phyloP scores from a whole-genome alignment of 2,797 vertebrate genomes.

The Craterocephalus amniculus region DNA sequence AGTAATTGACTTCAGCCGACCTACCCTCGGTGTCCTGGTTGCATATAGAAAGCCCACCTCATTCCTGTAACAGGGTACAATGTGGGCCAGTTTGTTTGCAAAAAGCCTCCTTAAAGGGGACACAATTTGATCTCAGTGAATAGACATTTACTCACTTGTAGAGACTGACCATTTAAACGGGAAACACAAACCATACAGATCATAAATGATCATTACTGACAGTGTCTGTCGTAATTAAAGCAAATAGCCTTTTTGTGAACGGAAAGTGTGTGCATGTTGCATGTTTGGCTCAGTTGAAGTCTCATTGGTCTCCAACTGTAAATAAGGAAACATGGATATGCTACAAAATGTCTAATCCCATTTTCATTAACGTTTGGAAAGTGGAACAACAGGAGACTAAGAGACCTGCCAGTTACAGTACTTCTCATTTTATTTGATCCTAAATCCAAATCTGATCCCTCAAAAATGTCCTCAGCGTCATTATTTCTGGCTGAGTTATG shows the following conservation, averaged over 20 bases:
- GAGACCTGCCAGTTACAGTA: constrained; percentile 45
- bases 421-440: constrained; percentile 56
- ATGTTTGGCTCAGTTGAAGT: constrained; percentile 52
- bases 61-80: constrained; percentile 39
- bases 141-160: constrained; percentile 16
- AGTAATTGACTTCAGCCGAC: constrained; percentile 73
- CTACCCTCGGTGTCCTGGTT: constrained; percentile 60
- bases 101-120: constrained; percentile 20
- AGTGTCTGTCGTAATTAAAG: constrained; percentile 36
- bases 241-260: constrained; percentile 36
- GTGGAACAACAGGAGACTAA: constrained; percentile 45
- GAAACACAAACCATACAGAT: constrained; percentile 11
- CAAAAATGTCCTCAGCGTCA: constrained; percentile 55
- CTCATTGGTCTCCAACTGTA: constrained; percentile 44
- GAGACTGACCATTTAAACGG: constrained; percentile 4
- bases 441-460: constrained; percentile 62
- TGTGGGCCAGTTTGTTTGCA: constrained; percentile 10
- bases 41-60: constrained; percentile 32
- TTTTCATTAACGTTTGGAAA: constrained; percentile 63
- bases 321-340: constrained; percentile 53
- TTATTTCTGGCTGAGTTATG: constrained; percentile 65
- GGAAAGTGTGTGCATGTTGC: constrained; percentile 47
- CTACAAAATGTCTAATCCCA: constrained; percentile 57
- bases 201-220: constrained; percentile 55
- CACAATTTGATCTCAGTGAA: constrained; percentile 16